Conservation (phyloP, 2,797 vertebrate genomes). For the Amniataba percoides region DNA sequence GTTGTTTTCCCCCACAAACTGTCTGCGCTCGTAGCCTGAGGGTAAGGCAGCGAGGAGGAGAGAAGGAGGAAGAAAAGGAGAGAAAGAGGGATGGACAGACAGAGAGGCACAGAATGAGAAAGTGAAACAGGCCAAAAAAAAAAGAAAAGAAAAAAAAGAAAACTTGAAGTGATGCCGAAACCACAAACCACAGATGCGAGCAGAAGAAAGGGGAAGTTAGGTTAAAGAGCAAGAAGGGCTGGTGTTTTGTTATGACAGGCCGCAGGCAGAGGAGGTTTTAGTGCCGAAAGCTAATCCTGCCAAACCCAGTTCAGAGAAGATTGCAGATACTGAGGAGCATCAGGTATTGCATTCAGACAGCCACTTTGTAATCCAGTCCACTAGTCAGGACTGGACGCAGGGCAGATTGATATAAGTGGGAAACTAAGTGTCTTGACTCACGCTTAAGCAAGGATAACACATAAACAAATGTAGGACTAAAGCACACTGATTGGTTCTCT, state of each 20-base stretch:
- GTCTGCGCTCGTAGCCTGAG: constrained; percentile 33
- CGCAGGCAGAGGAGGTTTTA: constrained; percentile 20
- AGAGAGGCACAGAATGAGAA: constrained; percentile 21
- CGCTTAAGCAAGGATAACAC: constrained; percentile 18
- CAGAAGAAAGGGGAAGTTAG: constrained; percentile 39
- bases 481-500: constrained; percentile 28
- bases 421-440: constrained; percentile 13
- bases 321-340: background rate
- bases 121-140: background rate
- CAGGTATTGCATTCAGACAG: constrained; percentile 20
- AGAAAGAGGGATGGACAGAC: constrained; percentile 29
- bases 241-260: constrained; percentile 40
- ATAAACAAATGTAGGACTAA: constrained; percentile 33
- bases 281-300: constrained; percentile 30
- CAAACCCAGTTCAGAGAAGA: constrained; percentile 6
- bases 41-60: constrained; percentile 11
- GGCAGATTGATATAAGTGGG: background rate
- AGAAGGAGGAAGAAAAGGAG: constrained; percentile 1
- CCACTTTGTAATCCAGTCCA: constrained; percentile 21
- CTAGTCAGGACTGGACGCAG: constrained; percentile 5
- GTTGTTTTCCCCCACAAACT: constrained; percentile 33
- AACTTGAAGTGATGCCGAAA: constrained; percentile 16
- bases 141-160: background rate
- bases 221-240: constrained; percentile 37
- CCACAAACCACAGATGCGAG: constrained; percentile 45